Conservation (phyloP, 2,797 vertebrate species). For the Hyperoplus lanceolatus region DNA sequence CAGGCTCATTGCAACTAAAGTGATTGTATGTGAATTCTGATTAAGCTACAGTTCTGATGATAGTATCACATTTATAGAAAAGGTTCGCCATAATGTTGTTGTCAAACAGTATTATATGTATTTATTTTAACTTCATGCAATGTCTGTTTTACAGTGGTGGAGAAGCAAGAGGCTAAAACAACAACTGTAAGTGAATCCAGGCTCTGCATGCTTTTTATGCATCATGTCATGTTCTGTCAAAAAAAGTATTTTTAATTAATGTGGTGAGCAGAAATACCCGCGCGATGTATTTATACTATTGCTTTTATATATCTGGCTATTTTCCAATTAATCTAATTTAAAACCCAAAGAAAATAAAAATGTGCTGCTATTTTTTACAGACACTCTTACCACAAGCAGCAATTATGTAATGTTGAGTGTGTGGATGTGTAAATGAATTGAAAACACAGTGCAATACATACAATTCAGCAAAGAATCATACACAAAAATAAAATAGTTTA, state of each 20-base stretch:
- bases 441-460: neutral
- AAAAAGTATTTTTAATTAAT: neutral
- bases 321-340: neutral
- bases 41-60: neutral
- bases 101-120: too few species aligned
- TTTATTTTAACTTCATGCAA: neutral
- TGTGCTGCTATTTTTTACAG: neutral
- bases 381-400: too few species aligned
- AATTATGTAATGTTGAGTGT: neutral
- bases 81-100: too few species aligned
- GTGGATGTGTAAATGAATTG: neutral
- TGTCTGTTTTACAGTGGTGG: conserved; percentile 79
- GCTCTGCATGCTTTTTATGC: too few species aligned
- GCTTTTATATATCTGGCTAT: neutral
- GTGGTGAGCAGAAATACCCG: neutral
- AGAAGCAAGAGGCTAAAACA: conserved; percentile 77
- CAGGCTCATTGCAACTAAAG: neutral
- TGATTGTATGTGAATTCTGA: neutral
- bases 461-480: neutral
- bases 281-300: neutral
- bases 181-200: conserved; percentile 70
- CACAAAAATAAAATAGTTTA: neutral
- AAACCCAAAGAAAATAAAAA: neutral
- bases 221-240: neutral
- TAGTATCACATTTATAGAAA: neutral